phyloP scores from a whole-genome alignment of 2,797 vertebrate species.

The Tragelaphus eurycerus region DNA sequence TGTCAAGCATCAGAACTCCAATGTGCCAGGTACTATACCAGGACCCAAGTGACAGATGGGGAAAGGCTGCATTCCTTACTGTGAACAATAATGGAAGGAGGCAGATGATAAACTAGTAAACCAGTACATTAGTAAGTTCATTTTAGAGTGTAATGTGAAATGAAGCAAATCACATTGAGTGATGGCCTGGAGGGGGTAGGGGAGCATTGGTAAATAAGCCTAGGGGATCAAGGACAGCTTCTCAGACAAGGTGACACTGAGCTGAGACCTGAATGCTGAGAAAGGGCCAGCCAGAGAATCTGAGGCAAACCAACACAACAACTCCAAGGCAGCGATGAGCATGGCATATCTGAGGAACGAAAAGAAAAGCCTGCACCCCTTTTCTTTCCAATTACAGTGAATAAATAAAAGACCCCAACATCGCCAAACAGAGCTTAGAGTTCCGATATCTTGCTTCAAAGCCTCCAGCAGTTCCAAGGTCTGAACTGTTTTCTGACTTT shows the following conservation, averaged over 20 bases:
- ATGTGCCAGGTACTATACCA: not conserved
- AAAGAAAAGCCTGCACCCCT: not conserved
- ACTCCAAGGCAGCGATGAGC: not conserved
- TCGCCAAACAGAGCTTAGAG: not conserved
- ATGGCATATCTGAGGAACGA: not conserved
- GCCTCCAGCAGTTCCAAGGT: not conserved
- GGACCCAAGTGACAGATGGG: not conserved
- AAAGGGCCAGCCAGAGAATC: not conserved
- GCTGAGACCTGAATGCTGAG: not conserved
- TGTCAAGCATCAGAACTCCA: not conserved
- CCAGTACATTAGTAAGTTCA: not conserved
- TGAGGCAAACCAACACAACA: not conserved
- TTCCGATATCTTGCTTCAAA: not conserved
- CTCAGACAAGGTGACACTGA: not conserved
- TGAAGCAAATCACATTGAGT: not conserved
- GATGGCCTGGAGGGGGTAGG: fast-evolving
- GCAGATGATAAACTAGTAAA: not conserved
- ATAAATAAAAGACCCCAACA: not conserved
- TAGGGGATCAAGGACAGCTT: not conserved
- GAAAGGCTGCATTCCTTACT: not conserved
- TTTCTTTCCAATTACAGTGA: not conserved
- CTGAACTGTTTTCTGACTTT: not conserved
- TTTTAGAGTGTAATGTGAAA: not conserved
- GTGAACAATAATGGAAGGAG: not conserved
- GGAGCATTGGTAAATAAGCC: not conserved